These are phyloP conservation scores for Ailurus styani DNA, from an alignment of 2,113 vertebrate genomes.

Conservation along the genomic window DNA sequence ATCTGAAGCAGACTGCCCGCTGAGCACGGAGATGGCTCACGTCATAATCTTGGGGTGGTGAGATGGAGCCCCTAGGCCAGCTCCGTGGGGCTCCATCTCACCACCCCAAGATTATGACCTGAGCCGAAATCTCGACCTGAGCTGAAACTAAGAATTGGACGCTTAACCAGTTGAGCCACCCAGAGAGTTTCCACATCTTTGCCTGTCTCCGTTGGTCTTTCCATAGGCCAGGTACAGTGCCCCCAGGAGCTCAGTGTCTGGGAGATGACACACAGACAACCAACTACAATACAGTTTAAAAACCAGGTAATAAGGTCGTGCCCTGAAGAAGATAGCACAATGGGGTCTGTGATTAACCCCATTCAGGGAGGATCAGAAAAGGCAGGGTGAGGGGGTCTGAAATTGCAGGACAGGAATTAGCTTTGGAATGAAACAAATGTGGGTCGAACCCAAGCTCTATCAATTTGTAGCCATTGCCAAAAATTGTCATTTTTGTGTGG, in stretches of 20 bases:
- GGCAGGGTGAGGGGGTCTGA: too few species aligned
- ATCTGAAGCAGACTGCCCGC: neutral
- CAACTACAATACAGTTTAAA: neutral
- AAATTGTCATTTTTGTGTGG: neutral
- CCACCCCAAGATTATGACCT: neutral
- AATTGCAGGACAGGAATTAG: neutral
- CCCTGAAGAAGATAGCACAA: neutral
- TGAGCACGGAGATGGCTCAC: neutral
- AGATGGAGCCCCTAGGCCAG: too few species aligned
- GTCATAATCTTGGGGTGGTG: too few species aligned
- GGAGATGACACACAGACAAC: neutral
- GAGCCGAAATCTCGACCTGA: neutral
- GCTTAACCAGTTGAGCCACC: neutral
- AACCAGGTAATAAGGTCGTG: neutral
- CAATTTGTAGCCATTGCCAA: neutral
- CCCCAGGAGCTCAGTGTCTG: neutral
- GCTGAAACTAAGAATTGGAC: neutral
- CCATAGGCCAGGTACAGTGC: accelerated
- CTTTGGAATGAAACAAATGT: neutral
- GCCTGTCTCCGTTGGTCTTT: neutral
- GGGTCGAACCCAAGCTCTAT: neutral
- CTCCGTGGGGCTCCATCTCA: neutral
- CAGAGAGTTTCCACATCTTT: neutral
- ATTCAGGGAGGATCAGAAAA: neutral
- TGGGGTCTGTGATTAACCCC: neutral